A percentile compares a stretch with the other conserved stretches of the same genome.
Conservation (phyloP, 2,113 vertebrate species). For the Prionailurus bengalensis region DNA sequence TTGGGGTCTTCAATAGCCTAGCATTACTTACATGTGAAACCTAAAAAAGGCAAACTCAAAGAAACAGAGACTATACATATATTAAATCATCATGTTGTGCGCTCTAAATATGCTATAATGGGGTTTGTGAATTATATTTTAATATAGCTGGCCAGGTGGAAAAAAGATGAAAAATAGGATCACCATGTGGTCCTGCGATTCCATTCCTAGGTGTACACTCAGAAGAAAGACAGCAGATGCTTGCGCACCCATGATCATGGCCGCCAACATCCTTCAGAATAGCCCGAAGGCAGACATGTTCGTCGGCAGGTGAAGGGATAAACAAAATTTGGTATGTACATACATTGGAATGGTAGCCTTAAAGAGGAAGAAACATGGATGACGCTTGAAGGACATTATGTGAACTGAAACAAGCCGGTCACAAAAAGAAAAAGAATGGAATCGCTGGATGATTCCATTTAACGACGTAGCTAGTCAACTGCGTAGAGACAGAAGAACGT, state of each 20-base stretch:
- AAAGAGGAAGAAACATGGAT: neutral
- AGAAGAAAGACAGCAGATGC: neutral
- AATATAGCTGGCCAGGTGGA: neutral
- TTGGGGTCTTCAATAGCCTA: fast-evolving
- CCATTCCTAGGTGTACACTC: neutral
- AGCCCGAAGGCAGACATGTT: neutral
- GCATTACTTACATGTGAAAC: neutral
- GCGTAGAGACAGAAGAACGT: neutral
- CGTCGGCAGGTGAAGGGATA: neutral
- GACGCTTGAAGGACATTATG: neutral
- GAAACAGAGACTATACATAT: too few relatives aligned
- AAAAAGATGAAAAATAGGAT: neutral
- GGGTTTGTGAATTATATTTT: neutral
- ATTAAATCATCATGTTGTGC: neutral
- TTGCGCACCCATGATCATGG: too few relatives aligned
- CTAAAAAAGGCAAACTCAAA: neutral
- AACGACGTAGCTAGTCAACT: neutral
- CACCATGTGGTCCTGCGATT: neutral
- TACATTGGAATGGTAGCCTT: too few relatives aligned
- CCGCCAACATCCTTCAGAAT: neutral
- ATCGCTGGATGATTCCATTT: neutral
- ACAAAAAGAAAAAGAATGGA: neutral
- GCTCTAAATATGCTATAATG: neutral
- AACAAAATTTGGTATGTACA: too few relatives aligned
- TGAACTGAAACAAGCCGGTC: neutral